Evolutionary conservation across 2,888 invertebrate genomes (phyloP).

Genomic region (Mythimna pallens): DNA sequence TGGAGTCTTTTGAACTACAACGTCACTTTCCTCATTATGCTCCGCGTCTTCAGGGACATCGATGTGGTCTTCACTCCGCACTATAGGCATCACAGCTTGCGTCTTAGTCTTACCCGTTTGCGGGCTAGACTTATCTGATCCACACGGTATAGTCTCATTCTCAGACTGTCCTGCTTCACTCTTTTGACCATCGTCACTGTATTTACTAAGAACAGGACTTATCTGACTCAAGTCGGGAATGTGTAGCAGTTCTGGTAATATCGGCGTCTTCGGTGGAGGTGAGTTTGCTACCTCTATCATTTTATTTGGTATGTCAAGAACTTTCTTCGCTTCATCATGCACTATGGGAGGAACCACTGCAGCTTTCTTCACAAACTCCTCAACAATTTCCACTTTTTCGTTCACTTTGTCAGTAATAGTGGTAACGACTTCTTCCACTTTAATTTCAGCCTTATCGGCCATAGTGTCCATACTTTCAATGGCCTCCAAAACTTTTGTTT

Average conservation of each 20-base stretch:
- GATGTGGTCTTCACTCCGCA: slow-evolving; percentile 85
- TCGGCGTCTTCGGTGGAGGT: slow-evolving; percentile 86
- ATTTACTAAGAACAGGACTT: slow-evolving; percentile 84
- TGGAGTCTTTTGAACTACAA: slow-evolving; percentile 81
- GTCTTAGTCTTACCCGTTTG: slow-evolving; percentile 85
- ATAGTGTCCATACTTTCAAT: slow-evolving; percentile 74
- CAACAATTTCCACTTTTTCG: slow-evolving; percentile 80
- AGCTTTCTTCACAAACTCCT: slow-evolving; percentile 82
- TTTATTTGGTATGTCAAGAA: slow-evolving; percentile 81
- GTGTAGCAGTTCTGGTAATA: slow-evolving; percentile 83
- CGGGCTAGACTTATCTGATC: slow-evolving; percentile 88
- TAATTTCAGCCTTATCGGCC: slow-evolving; percentile 68
- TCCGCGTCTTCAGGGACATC: slow-evolving; percentile 73
- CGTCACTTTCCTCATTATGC: slow-evolving; percentile 79
- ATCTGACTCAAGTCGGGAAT: slow-evolving; percentile 84
- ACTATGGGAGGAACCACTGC: slow-evolving; percentile 76
- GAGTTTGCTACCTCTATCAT: slow-evolving; percentile 80
- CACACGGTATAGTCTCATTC: slow-evolving; percentile 88
- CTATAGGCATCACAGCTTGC: slow-evolving; percentile 88
- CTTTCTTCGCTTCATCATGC: slow-evolving; percentile 77
- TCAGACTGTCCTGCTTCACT: slow-evolving; percentile 87
- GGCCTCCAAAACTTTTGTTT: slow-evolving; percentile 63
- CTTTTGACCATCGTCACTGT: slow-evolving; percentile 86
- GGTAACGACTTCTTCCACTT: slow-evolving; percentile 70
- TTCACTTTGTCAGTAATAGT: slow-evolving; percentile 71